phyloP scores from a whole-genome alignment of 2,113 vertebrate species.

The Eptesicus fuscus region DNA sequence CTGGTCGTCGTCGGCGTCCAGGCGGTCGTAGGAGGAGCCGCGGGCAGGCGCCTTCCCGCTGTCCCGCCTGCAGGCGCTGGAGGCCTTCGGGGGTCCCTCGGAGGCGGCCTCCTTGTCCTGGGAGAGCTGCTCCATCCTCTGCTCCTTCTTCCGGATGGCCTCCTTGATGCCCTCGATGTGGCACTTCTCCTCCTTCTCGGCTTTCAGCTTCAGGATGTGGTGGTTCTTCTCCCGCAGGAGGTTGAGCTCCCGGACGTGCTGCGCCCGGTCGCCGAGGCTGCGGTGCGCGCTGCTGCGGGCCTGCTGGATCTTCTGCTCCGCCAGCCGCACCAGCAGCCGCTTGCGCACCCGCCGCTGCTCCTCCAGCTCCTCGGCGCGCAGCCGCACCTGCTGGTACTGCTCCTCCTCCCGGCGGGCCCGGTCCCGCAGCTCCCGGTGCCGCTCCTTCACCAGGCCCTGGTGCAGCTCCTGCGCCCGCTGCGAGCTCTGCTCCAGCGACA shows the following conservation, averaged over 20 bases:
- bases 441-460: slow-evolving; percentile 44
- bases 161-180: slow-evolving; percentile 68
- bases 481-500: slow-evolving; percentile 76
- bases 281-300: slow-evolving; percentile 53
- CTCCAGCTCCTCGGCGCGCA: slow-evolving; percentile 58
- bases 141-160: slow-evolving; percentile 76
- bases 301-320: slow-evolving; percentile 70
- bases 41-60: slow-evolving; percentile 69
- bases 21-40: slow-evolving; percentile 52
- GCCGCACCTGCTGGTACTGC: slow-evolving; percentile 69
- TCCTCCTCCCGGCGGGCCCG: slow-evolving; percentile 69
- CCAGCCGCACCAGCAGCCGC: slow-evolving; percentile 71
- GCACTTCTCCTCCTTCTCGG: slow-evolving; percentile 79
- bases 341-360: slow-evolving; percentile 69
- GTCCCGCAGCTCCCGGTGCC: slow-evolving; percentile 67
- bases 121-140: slow-evolving; percentile 74
- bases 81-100: slow-evolving; percentile 76
- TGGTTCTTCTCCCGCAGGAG: slow-evolving; percentile 71
- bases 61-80: slow-evolving; percentile 80
- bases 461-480: slow-evolving; percentile 63
- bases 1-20: no score
- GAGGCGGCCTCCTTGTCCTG: slow-evolving; percentile 73
- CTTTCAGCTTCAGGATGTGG: slow-evolving; percentile 74
- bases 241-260: slow-evolving; percentile 59
- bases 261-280: slow-evolving; percentile 48